Conservation (phyloP, 2,113 vertebrate species). For the Tachysurus vachellii region DNA sequence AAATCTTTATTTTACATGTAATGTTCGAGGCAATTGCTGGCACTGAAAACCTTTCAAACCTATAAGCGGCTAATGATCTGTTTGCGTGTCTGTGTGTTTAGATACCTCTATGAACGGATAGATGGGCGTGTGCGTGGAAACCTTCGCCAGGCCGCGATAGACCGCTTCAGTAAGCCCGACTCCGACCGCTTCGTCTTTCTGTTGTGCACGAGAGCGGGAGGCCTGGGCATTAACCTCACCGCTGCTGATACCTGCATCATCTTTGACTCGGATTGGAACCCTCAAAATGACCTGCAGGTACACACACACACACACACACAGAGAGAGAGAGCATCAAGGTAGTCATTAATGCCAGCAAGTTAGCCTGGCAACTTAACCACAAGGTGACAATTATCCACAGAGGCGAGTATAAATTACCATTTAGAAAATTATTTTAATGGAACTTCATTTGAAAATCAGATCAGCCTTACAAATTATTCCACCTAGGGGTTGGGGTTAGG, state of each 20-base stretch:
- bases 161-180: conserved; percentile 97
- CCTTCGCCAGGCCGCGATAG: conserved; percentile 93
- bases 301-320: background rate
- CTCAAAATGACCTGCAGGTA: conserved; percentile 98
- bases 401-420: background rate
- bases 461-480: too few relatives aligned
- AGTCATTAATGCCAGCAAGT: background rate
- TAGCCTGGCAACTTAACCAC: background rate
- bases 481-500: too few relatives aligned
- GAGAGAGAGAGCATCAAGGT: background rate
- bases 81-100: conserved; percentile 57
- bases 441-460: background rate
- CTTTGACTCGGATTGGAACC: conserved; percentile 99
- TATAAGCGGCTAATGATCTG: background rate
- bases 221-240: conserved; percentile 95
- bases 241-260: conserved; percentile 98
- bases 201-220: conserved; percentile 93
- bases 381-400: background rate
- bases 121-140: conserved; percentile 96
- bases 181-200: conserved; percentile 98
- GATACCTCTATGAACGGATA: conserved; percentile 95
- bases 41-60: background rate
- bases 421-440: background rate
- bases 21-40: background rate
- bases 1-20: background rate